A percentile compares a stretch with the other conserved stretches of the same genome.
Conservation (phyloP, 1,140 invertebrate genomes). For the Delia radicum region DNA sequence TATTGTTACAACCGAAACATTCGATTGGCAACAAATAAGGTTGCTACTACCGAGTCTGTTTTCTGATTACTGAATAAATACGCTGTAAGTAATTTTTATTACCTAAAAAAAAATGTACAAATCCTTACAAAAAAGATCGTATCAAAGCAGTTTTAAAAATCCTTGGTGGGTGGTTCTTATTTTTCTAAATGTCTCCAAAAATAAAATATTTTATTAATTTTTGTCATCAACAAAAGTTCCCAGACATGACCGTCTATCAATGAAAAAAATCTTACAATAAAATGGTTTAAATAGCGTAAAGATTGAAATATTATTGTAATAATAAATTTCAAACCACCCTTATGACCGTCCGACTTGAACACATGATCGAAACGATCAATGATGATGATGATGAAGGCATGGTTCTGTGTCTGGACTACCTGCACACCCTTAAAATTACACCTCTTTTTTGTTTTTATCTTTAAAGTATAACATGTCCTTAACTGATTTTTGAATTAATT, state of each 20-base stretch:
- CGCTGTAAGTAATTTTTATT: too few relatives aligned
- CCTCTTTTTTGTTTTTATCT: not conserved
- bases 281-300: not conserved
- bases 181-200: not conserved
- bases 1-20: too few relatives aligned
- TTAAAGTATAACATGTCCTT: not conserved
- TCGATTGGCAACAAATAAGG: too few relatives aligned
- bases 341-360: not conserved
- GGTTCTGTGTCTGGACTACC: slow-evolving; percentile 19
- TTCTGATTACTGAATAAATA: too few relatives aligned
- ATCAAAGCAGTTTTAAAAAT: not conserved
- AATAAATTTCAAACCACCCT: not conserved
- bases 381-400: not conserved
- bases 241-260: not conserved
- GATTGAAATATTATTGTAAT: not conserved
- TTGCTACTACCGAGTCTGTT: too few relatives aligned
- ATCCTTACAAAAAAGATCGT: too few relatives aligned
- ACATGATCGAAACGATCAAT: not conserved
- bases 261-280: not conserved
- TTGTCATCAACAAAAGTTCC: not conserved
- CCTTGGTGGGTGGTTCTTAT: not conserved
- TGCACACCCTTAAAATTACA: not conserved
- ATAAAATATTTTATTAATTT: not conserved
- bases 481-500: not conserved
- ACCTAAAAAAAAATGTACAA: too few relatives aligned